phyloP scores from a whole-genome alignment of 2,888 invertebrate genomes.

The Pammene aurita region DNA sequence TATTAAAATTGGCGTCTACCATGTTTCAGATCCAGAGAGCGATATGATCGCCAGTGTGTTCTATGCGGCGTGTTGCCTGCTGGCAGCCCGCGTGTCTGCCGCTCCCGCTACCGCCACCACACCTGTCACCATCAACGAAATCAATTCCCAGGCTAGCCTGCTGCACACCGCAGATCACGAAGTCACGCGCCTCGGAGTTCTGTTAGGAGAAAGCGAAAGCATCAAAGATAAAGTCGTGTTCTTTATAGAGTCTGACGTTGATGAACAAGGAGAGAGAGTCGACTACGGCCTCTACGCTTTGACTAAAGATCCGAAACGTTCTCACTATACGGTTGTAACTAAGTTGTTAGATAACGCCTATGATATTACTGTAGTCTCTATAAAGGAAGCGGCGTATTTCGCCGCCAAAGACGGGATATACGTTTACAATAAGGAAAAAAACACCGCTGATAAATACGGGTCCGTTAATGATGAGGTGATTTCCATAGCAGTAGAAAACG shows the following conservation, averaged over 20 bases:
- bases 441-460: constrained; percentile 8
- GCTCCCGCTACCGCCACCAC: not conserved
- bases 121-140: not conserved
- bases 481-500: constrained; percentile 3
- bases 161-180: not conserved
- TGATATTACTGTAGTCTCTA: constrained; percentile 1
- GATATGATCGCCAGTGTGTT: not conserved
- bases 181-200: constrained; percentile 3
- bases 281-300: constrained; percentile 9
- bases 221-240: not conserved
- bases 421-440: constrained; percentile 8
- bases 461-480: constrained; percentile 1
- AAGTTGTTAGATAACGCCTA: constrained; percentile 6
- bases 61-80: not conserved
- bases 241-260: constrained; percentile 2
- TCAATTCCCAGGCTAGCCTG: not conserved
- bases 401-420: constrained; percentile 19
- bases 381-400: not conserved
- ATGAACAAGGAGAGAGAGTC: not conserved
- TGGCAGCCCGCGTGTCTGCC: not conserved
- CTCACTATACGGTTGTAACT: not conserved
- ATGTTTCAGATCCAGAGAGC: constrained; percentile 11
- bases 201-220: not conserved
- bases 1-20: not conserved
- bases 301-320: not conserved